Base-by-base conservation (phyloP, 2,797 vertebrate species). In the Chanos chanos region DNA sequence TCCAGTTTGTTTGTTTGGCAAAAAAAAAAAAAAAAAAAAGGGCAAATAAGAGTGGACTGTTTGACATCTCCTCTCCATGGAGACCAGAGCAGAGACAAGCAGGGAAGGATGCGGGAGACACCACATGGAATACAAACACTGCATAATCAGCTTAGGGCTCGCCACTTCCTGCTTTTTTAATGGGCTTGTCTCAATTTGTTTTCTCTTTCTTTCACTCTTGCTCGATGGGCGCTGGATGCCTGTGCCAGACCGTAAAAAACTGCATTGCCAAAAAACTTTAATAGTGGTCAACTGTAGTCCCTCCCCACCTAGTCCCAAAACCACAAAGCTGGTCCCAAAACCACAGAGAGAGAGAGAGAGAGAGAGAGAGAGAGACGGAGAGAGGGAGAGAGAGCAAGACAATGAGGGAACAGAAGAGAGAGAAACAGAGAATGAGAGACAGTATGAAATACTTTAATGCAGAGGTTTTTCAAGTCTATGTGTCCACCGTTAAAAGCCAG, bases 1-100 rank as follows among this genome's bases (percentile, higher is more conserved):
- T 25, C 13, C 30, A 45, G 30, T 64, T 69, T 74, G 59, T 73
- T 77, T 77, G 66, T 66, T 65, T 72, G 62, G 50, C 64, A 54
- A 53, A 65, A 63, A 69, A 65, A 28, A 61, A 65, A 68, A 77
- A 77, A 77, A 77, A n/a, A 65, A 63, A 69, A 65, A 28, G 61
- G 65, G 68, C 77, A 77, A 77, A 77, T 74, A 77, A 41, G 71
- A 77, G 58, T 49, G 51, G 61, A 65, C 68, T 72, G 68, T 71
- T 71, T 73, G 74, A 77, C 72, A 74, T 65, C 59, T 37, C 13
- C 27, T 64, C 61, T 70, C 63, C 40, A 40, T 71, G 66, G 61
- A 68, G 61, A 65, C 22, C 33, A 31, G 4, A 63, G 34, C 4
- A 55, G 33, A 31, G 53, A 50, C 5, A 28, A 8, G 0, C 10